Evolutionary conservation across 2,888 invertebrate genomes (phyloP), one percentile per base, ranked within the genome.

Genomic region (Andrena dorsata): DNA sequence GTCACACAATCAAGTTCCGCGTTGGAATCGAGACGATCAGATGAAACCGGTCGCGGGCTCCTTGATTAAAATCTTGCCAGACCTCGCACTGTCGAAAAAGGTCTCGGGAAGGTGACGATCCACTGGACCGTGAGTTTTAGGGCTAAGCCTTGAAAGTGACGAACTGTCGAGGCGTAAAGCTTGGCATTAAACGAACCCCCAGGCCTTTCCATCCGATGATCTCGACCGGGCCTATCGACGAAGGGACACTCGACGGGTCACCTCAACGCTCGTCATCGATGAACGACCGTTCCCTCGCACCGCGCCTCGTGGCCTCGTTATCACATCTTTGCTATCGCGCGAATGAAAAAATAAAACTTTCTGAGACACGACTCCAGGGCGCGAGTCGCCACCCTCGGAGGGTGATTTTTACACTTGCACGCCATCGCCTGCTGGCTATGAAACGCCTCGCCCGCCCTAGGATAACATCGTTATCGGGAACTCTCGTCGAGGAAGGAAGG

Each of bases 301-400:
- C 47, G 8, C 53, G 56, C 72, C 71, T 26, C 13, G 35, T 74
- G 53, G 66, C 78, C 73, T 76, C 66, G 56, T 76, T 83, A 83
- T 86, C 78, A 70, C 76, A 78, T 80, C 63, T 65, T 76, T 63
- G 35, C 26, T 69, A 64, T 68, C 56, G 26, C 47, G 30, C 64
- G 30, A 68, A 70, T 83, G 60, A 51, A 83, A 82, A 80, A 86
- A 78, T 83, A 83, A 86, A 76, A 61, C 74, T 69, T 72, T 78
- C 26, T 70, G 35, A 60, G 69, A 76, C 51, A 10, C n/a, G n/a
- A 23, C 23, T 10, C 5, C 47, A 10, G n/a, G 4, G 35, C 64
- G 26, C 35, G 2, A 26, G 8, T 1, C 6, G 32, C 26, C 26
- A 41, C 8, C 49, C 2, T 26, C 20, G 26, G 6, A 28, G 23